Evolutionary conservation across 2,888 invertebrate species (phyloP), one percentile per base, ranked within the genome.

Genomic region (Eupeodes luniger): DNA sequence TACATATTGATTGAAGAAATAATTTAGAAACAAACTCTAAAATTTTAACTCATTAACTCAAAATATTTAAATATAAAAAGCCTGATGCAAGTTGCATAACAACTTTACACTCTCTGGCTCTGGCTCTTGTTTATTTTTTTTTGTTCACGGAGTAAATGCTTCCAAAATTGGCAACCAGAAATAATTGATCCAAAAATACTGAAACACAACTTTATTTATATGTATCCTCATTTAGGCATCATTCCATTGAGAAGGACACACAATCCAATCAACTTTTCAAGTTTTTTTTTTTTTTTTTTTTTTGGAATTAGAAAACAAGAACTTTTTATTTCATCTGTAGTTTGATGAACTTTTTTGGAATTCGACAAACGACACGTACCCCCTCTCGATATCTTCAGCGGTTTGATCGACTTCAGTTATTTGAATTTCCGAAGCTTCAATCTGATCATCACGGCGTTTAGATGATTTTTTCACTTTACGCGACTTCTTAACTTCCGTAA

Each of bases 381-480:
- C 97, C 96, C 95, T 95, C 92, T 95, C 95, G 94, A 95, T 95
- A 91, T 94, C 94, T 94, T 95, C 95, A 94, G 95, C 94, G 94
- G 95, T 95, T 93, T 95, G 95, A 92, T 96, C 96, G 93, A 97
- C 94, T 94, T 97, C 97, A 91, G 96, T 97, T 94, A 97, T 96
- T 94, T 96, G 96, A 93, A 97, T 96, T 94, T 97, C 97, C 92
- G 96, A 95, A 92, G 96, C 96, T 70, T 70, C 69, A 55, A 40
- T 70, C 93, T 96, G 96, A 90, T 95, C 95, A 93, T 97, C 96
- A 94, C 97, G 96, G 92, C 96, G 96, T 92, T 96, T 96, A 93
- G 96, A 96, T 91, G 96, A 96, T 95, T 98, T 98, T 95, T 98
- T 98, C 94, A 97, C 97, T 95, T 98, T 98, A 94, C 97, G 97